These are phyloP conservation scores for Chrysopilus asiliformis DNA, from an alignment of 2,888 invertebrate genomes.

Conservation along the genomic window DNA sequence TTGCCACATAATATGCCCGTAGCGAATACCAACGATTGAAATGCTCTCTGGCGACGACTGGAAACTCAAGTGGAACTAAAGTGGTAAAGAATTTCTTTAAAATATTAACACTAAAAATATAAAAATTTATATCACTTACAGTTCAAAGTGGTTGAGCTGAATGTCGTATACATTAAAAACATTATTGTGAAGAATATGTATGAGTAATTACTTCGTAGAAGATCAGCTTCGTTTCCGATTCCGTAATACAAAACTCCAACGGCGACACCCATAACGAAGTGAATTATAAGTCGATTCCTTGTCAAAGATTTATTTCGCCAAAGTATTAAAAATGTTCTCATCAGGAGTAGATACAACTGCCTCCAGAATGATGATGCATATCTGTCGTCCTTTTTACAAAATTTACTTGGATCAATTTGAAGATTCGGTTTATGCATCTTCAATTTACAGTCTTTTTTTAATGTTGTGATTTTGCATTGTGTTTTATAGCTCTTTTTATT, in stretches of 20 bases:
- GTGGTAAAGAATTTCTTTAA: background rate
- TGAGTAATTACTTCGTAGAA: constrained; percentile 74
- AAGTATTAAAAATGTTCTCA: constrained; percentile 47
- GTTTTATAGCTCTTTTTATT: constrained; percentile 9
- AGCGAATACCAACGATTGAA: constrained; percentile 85
- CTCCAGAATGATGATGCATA: constrained; percentile 46
- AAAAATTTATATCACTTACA: constrained; percentile 51
- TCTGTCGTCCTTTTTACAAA: constrained; percentile 29
- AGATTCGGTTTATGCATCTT: constrained; percentile 20
- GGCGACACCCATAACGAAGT: constrained; percentile 63
- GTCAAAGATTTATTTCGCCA: constrained; percentile 64
- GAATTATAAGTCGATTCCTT: constrained; percentile 62
- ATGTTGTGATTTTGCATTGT: constrained; percentile 12
- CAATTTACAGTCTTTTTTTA: constrained; percentile 7
- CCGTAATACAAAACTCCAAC: constrained; percentile 73
- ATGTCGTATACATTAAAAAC: constrained; percentile 90
- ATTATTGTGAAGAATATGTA: constrained; percentile 83
- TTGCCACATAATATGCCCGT: constrained; percentile 67
- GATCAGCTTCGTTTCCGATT: constrained; percentile 74
- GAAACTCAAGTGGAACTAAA: constrained; percentile 72
- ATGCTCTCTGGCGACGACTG: constrained; percentile 67
- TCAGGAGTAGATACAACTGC: constrained; percentile 46
- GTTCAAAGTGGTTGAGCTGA: constrained; percentile 76
- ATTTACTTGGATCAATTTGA: constrained; percentile 22
- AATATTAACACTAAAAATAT: background rate